Base-by-base conservation (phyloP, 2,797 vertebrate species). In the Tinamus major region DNA sequence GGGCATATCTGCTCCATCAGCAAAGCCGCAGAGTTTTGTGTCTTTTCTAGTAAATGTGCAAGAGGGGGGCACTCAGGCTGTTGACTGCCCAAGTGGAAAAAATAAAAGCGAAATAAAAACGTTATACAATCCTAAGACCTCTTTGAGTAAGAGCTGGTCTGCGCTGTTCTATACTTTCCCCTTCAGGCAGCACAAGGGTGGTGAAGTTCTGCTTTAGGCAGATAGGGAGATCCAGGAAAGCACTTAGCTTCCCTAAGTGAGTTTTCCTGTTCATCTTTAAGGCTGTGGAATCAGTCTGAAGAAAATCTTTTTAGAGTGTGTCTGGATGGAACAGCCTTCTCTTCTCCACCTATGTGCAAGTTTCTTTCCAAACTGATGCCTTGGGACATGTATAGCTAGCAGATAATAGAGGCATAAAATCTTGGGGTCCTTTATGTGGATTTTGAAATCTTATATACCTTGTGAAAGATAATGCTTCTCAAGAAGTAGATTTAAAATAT, bases 341-440 rank as follows among this genome's bases (percentile, higher is more conserved):
- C 10, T 68, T 13, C 20, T 14, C 37, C 44, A 46, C 14, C 29
- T 37, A 58, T 0, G 0, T 26, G 18, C 15, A 44, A 8, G 15
- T 18, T 77, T 74, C n/a, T 77, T 85, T 81, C 35, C 63, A 41
- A 70, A 48, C 10, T 14, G 31, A 2, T 62, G 82, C 33, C 24
- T 74, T 83, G 61, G 58, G 24, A 49, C 29, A 55, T 55, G 53
- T 18, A 9, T 37, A 71, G 44, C 58, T 85, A 58, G 46, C 82
- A 89, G 37, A 33, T 63, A 48, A 33, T 23, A 64, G 48, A 80
- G 33, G 5, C 61, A 29, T 1, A 82, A 89, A 85, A 77, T 42
- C 20, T 63, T 48, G 20, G 4, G 23, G 58, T 67, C 46, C 4
- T 89, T 81, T 64, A 77, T 79, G 74, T 14, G 8, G 14, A 68